phyloP scores from a whole-genome alignment of 2,797 vertebrate species.

The Ctenopoma multispine region DNA sequence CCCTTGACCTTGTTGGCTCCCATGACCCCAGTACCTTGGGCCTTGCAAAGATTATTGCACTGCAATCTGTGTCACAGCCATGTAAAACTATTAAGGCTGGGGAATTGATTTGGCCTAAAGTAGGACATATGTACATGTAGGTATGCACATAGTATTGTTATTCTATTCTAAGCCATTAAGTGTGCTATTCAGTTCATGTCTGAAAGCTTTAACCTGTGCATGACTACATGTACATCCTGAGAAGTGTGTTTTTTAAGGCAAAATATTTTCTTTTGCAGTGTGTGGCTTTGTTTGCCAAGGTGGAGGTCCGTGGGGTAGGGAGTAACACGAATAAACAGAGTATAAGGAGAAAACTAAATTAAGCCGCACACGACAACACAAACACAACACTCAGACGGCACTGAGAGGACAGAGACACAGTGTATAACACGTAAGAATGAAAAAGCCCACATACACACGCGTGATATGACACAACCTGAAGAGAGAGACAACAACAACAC shows the following conservation, averaged over 20 bases:
- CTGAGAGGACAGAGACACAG: constrained; percentile 78
- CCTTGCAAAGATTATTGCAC: constrained; percentile 62
- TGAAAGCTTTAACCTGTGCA: constrained; percentile 4
- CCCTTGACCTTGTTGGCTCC: constrained; percentile 73
- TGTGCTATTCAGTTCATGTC: neutral
- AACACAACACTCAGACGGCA: constrained; percentile 80
- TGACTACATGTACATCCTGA: constrained; percentile 34
- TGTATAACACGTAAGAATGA: constrained; percentile 85
- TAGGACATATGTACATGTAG: constrained; percentile 23
- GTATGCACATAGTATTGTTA: neutral
- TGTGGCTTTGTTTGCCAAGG: constrained; percentile 62
- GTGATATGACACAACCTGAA: constrained; percentile 91
- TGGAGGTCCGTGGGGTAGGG: constrained; percentile 69
- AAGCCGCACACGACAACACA: constrained; percentile 80
- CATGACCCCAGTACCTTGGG: constrained; percentile 75
- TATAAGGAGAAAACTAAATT: constrained; percentile 28
- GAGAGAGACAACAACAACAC: constrained; percentile 86
- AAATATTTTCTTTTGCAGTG: constrained; percentile 38
- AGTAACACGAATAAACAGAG: constrained; percentile 24
- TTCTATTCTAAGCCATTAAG: neutral
- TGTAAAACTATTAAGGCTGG: constrained; percentile 1
- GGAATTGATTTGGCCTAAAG: constrained; percentile 30
- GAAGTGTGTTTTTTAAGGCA: neutral
- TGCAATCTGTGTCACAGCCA: constrained; percentile 31
- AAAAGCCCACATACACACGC: constrained; percentile 89